phyloP scores from a whole-genome alignment of 2,888 invertebrate species.

The Apoda limacodes region DNA sequence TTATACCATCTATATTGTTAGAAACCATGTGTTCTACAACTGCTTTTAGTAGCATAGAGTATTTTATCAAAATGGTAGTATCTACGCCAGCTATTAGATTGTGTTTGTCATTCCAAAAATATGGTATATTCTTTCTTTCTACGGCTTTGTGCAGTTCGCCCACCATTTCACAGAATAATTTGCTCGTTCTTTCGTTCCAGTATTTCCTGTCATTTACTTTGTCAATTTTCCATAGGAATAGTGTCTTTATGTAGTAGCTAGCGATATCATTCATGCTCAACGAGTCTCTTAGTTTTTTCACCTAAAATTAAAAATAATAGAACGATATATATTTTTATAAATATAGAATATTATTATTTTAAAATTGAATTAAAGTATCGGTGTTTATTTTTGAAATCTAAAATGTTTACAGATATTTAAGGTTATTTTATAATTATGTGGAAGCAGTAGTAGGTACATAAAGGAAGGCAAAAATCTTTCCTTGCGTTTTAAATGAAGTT shows the following conservation, averaged over 20 bases:
- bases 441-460: too few species aligned
- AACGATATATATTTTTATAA: too few species aligned
- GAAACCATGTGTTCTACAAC: conserved; percentile 43
- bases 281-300: conserved; percentile 63
- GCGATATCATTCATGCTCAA: conserved; percentile 51
- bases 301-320: too few species aligned
- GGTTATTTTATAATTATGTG: too few species aligned
- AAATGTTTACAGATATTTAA: too few species aligned
- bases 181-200: conserved; percentile 42
- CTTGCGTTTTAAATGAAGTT: too few species aligned
- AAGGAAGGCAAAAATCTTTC: too few species aligned
- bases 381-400: too few species aligned
- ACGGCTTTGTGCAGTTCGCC: conserved; percentile 37
- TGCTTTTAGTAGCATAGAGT: conserved; percentile 38
- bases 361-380: too few species aligned
- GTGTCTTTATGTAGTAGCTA: conserved; percentile 71
- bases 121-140: conserved; percentile 34
- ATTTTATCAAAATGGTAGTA: conserved; percentile 31
- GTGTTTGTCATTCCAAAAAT: conserved; percentile 45
- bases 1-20: conserved; percentile 39
- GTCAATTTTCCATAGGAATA: conserved; percentile 55
- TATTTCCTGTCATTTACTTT: conserved; percentile 35
- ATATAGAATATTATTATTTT: too few species aligned
- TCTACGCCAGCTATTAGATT: conserved; percentile 45
- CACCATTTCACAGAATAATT: conserved; percentile 42